Evolutionary conservation across 2,113 vertebrate genomes (phyloP), one percentile per base, ranked within the genome.

Genomic region (Antidorcas marsupialis): DNA sequence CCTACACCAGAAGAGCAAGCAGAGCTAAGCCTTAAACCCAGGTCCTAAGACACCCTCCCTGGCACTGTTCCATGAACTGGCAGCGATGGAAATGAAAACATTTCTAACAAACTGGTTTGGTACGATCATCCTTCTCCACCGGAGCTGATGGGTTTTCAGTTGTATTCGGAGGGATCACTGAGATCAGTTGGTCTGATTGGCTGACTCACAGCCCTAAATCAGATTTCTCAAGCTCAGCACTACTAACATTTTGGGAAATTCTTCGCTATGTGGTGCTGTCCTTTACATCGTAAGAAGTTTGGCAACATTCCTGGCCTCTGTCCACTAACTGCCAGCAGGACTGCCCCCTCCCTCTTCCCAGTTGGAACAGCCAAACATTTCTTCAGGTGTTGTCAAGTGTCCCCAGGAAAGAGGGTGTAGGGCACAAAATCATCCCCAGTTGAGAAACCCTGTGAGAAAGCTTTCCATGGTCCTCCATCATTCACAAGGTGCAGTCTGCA

Each of bases 31-130:
- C 21, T 59, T 36, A 28, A 93, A 7, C 36, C 11, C 25, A 45
- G 43, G 11, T 30, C 92, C 17, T 1, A 50, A 52, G 64, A 59
- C 16, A 6, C 43, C 86, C 45, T 0, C 6, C 39, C 71, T 53
- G 3, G 3, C 25, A 12, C 47, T 9, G 9, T 2, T 45, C 27
- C n/a, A 11, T 0, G 2, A 28, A 25, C 55, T 1, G 23, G 13
- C 52, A 17, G 33, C 2, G 27, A 19, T 2, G 21, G 74, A 33
- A 1, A 15, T 16, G 71, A 30, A 30, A 15, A 43, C 23, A 25
- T 0, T 23, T 60, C 64, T 33, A 4, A 27, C 4, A 28, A 1
- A 21, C 8, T 27, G 67, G 27, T 55, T 50, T n/a, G 0, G 11
- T 3, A 15, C 3, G 28, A 50, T 5, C 1, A 0, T 16, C 17